Conservation (phyloP, 2,888 invertebrate genomes). For the Eilema depressum region DNA sequence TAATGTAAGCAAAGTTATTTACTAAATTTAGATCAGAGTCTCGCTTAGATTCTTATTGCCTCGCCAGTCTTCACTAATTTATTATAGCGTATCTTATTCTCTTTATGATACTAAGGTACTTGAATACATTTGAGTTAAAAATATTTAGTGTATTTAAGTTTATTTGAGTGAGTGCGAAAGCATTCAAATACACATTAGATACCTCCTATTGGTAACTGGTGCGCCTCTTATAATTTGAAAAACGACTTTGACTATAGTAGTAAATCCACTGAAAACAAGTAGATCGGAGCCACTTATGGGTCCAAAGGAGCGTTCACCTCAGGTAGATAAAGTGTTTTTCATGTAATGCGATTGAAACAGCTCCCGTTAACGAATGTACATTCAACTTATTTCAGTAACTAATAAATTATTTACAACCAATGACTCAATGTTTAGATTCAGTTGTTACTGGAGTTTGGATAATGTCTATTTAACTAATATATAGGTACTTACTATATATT, state of each 20-base stretch:
- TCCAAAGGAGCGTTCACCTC: conserved; percentile 38
- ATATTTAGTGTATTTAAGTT: not conserved
- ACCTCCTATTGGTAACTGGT: no score
- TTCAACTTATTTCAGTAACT: conserved; percentile 25
- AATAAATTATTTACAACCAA: conserved; percentile 37
- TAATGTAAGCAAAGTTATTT: conserved; percentile 10
- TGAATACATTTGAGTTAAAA: not conserved
- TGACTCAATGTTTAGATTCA: conserved; percentile 18
- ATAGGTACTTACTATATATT: not conserved
- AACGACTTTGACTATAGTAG: conserved; percentile 37
- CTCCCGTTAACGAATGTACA: conserved; percentile 30
- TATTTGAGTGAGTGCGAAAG: not conserved
- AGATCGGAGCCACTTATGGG: conserved; percentile 43
- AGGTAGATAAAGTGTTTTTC: conserved; percentile 31
- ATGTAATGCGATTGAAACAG: conserved; percentile 25
- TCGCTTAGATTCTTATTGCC: not conserved
- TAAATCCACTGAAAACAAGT: conserved; percentile 47
- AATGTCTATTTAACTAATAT: conserved; percentile 50
- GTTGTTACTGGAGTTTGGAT: conserved; percentile 27
- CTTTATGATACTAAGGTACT: not conserved
- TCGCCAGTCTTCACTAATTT: not conserved
- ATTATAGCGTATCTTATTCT: not conserved
- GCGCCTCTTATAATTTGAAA: conserved; percentile 35
- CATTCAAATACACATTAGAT: conserved; percentile 27
- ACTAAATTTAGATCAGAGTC: conserved; percentile 1